These are phyloP conservation scores for Drosophila erecta DNA, from an alignment of 1,140 invertebrate species.

Conservation along the genomic window DNA sequence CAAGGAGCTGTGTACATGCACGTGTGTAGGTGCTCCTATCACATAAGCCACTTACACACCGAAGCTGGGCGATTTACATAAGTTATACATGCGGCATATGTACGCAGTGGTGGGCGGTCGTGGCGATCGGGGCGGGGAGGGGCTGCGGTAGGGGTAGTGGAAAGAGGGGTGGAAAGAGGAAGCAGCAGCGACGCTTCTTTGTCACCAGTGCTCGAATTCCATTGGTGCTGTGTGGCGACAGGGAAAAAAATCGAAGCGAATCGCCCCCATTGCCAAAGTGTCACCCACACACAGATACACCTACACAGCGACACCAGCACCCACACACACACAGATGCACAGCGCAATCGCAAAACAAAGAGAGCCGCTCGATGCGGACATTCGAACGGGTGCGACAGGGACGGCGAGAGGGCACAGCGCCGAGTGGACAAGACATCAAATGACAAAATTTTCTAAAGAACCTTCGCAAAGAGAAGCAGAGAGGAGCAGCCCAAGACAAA, in stretches of 20 bases:
- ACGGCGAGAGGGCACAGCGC: conserved; percentile 53
- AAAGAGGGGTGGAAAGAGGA: not conserved
- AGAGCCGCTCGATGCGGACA: conserved; percentile 35
- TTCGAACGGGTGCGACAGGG: conserved; percentile 62
- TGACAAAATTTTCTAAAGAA: conserved; percentile 77
- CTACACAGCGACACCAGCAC: conserved; percentile 21
- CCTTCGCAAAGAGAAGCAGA: conserved; percentile 18
- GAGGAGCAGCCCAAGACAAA: conserved; percentile 20
- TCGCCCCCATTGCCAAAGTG: conserved; percentile 64
- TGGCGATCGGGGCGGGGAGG: too few relatives aligned
- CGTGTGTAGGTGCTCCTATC: not conserved
- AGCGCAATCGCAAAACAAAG: conserved; percentile 15
- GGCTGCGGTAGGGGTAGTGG: not conserved
- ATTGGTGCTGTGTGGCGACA: conserved; percentile 80
- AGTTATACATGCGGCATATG: not conserved
- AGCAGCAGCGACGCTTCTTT: conserved; percentile 39
- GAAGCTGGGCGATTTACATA: not conserved
- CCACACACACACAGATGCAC: conserved; percentile 26
- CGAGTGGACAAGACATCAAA: conserved; percentile 75
- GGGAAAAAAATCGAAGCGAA: conserved; percentile 73
- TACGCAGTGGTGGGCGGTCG: not conserved
- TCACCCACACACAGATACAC: conserved; percentile 36
- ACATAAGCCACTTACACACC: conserved; percentile 4
- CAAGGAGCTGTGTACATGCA: not conserved
- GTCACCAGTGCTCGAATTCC: conserved; percentile 60